Base-by-base conservation (phyloP, 2,113 vertebrate genomes). In the Columbina picui region DNA sequence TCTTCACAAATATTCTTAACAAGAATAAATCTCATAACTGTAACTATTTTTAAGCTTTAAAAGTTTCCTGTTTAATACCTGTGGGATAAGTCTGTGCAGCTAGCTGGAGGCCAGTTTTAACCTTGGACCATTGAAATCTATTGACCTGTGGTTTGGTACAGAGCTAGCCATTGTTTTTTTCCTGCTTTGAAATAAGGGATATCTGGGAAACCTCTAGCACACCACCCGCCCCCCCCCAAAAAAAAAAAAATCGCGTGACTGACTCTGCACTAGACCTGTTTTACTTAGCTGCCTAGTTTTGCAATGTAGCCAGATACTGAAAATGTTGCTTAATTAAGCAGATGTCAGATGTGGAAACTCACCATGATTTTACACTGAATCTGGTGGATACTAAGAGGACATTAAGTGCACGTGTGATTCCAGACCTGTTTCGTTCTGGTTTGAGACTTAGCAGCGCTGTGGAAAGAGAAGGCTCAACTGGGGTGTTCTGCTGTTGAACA, bases 121-220 rank as follows among this genome's bases (percentile, higher is more conserved):
- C 76, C 67, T 84, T 86, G 79, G 68, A 70, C 73, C 43, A 90
- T 75, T 94, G 94, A 95, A 94, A 81, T 94, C 84, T 91, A 3
- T 74, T 96, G 93, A 95, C 94, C 92, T 94, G 82, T 94, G 85
- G 34, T 94, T 95, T 93, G 82, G 75, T 94, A 93, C 95, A 95
- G 94, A 94, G 90, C 71, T 95, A 60, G 63, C 63, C 71, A 84
- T 90, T 97, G 86, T 85, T 82, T 34, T 9, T 91, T 90, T 53
- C 52, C 64, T 92, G 34, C 82, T 93, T 93, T 95, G 83, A 94
- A 95, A 91, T 93, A 77, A 63, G 68, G 92, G 41, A 30, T 92
- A 93, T 89, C 70, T 94, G 82, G 75, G 82, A 94, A 94, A 77
- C 38, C 45, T 88, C 80, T 86, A 43, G 63, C 63, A 47, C 27